Evolutionary conservation across 2,888 invertebrate species (phyloP), one percentile per base, ranked within the genome.

Genomic region (Cancer borealis): DNA sequence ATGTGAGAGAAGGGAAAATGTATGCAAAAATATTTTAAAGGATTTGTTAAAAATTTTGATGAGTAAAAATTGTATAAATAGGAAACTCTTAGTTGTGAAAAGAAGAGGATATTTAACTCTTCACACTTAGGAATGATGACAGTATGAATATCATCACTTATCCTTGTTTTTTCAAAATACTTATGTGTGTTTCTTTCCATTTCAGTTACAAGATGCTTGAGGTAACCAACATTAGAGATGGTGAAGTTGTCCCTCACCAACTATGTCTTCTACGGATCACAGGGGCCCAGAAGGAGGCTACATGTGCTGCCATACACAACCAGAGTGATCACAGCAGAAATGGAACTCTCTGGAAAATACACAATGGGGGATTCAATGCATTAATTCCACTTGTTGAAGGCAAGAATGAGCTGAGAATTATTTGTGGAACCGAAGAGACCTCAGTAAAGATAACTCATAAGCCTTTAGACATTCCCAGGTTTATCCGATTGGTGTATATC

Each of bases 401-500:
- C 12, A 97, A 97, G 96, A 98, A 98, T 96, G 96, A 97, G 73
- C 97, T 98, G 94, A 97, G 97, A 95, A 96, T 98, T 79, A 97
- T 97, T 96, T 98, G 96, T 97, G 95, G 97, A 97, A 88, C 98
- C 98, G 17, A 97, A 97, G 96, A 98, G 98, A 96, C 96, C 97
- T 84, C 97, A 98, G 95, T 97, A 97, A 95, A 96, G 93, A 96
- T 98, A 92, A 97, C 97, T 46, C 98, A 98, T 96, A 97, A 97
- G 95, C 97, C 97, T 21, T 96, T 97, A 95, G 97, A 97, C 95
- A 97, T 97, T 96, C 97, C 97, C 92, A 97, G 97, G 96, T 98
- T 98, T 95, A 97, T 98, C 26, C 96, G 97, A 73, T 98, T 99
- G 30, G 97, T 99, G 30, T 98, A 98, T 96, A 98, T 99, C 92